Percentiles rank a stretch among this genome's conserved stretches.
Evolutionary conservation across 2,113 vertebrate species (phyloP).

Genomic region (Hemicordylus capensis): DNA sequence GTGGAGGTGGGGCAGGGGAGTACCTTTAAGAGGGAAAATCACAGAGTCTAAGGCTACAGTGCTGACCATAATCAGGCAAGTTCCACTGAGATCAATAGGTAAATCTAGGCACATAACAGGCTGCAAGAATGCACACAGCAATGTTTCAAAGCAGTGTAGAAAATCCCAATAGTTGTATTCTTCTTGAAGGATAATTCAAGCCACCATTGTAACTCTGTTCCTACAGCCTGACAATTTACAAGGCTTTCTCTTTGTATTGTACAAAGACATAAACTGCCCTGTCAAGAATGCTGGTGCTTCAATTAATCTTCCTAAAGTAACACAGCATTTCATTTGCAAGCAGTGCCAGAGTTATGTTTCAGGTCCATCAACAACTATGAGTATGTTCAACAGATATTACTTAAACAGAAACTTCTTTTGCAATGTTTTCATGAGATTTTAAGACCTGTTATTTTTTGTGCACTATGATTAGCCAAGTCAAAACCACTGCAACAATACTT

Average conservation of each 20-base stretch:
- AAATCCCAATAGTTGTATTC: not conserved
- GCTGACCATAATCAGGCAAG: not conserved
- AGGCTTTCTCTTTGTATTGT: not conserved
- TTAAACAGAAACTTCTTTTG: not conserved
- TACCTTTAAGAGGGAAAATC: no score
- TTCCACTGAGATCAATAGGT: not conserved
- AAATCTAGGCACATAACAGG: not conserved
- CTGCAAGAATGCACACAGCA: not conserved
- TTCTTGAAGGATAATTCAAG: not conserved
- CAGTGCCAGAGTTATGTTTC: conserved; percentile 23
- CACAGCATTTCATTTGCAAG: conserved; percentile 32
- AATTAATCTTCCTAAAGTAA: conserved; percentile 49
- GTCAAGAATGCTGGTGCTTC: conserved; percentile 31
- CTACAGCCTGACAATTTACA: conserved; percentile 32
- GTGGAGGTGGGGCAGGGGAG: no score
- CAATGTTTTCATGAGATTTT: not conserved
- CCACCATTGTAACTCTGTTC: conserved; percentile 23
- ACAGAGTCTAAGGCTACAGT: no score
- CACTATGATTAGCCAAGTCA: not conserved
- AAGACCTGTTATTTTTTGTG: not conserved
- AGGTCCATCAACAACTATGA: conserved; percentile 19
- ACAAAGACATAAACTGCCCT: conserved; percentile 44
- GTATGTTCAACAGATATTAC: conserved; percentile 46
- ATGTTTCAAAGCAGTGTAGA: not conserved
- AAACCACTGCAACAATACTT: not conserved